These are phyloP conservation scores for Buathra laborator DNA, from an alignment of 2,888 invertebrate species.

Conservation along the genomic window DNA sequence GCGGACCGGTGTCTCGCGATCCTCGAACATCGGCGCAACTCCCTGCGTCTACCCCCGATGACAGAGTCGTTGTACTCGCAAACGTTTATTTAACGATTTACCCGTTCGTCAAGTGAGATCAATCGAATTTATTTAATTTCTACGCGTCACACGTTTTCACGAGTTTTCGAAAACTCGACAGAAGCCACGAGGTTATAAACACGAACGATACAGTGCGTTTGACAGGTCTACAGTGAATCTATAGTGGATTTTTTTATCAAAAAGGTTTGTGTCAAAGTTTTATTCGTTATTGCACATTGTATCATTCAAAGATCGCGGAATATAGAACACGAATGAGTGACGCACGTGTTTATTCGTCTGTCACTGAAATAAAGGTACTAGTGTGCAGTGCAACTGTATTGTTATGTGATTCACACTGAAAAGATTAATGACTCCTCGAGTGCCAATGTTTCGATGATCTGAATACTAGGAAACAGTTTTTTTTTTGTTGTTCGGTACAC, in stretches of 20 bases:
- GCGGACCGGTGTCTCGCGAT: constrained; percentile 35
- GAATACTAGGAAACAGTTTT: neutral
- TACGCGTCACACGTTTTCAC: too few relatives aligned
- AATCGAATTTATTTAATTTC: neutral
- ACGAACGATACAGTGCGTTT: constrained; percentile 10
- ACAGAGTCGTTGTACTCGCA: constrained; percentile 7
- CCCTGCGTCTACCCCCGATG: constrained; percentile 30
- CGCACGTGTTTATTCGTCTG: neutral
- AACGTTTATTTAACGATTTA: neutral
- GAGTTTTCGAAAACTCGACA: neutral
- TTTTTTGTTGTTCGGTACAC: neutral
- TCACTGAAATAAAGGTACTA: neutral
- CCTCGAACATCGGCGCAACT: neutral
- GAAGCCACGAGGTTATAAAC: constrained; percentile 5
- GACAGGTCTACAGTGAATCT: constrained; percentile 27
- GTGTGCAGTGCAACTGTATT: neutral
- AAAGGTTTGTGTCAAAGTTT: constrained; percentile 48
- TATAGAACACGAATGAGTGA: constrained; percentile 1
- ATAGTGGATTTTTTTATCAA: constrained; percentile 28
- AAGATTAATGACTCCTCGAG: neutral
- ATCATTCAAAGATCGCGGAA: neutral
- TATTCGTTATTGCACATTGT: neutral
- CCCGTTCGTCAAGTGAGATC: neutral
- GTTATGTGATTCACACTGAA: neutral
- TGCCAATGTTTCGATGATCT: neutral